Evolutionary conservation across 2,797 vertebrate genomes (phyloP), one percentile per base, ranked within the genome.

Genomic region (Lacerta agilis): DNA sequence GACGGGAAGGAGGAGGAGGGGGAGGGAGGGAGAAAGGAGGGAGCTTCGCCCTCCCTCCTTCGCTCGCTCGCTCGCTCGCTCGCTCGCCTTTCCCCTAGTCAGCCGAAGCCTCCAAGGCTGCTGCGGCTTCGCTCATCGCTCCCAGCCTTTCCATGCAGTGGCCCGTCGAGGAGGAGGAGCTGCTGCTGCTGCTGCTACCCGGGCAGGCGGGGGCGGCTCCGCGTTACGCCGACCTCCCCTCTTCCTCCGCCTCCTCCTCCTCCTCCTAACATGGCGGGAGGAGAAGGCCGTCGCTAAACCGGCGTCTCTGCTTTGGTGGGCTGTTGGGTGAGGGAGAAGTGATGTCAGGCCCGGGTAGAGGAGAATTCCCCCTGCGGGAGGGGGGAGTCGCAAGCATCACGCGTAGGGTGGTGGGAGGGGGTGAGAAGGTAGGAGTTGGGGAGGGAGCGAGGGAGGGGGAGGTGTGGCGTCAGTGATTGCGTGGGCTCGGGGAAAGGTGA

Each of bases 201-300:
- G 87, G 88, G 88, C 86, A 80, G 85, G 91, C 92, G 92, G 91
- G 82, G 90, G 90, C 92, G 86, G 89, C 84, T 82, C 94, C 81
- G 85, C 81, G 33, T 69, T 86, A 72, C 84, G 87, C 93, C 87
- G 71, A 64, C 85, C 85, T 79, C 55, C 88, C 86, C n/a, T 38
- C 88, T 66, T 87, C 79, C 92, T 87, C 82, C 92, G 87, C 82
- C 71, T 36, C 82, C 92, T 87, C 82, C 71, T 36, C 90, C 90
- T 89, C 88, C 89, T 25, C 90, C 91, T 94, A 96, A 96, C 95
- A 97, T 97, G 96, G 96, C 96, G 95, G 94, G 91, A 69, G 80
- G 38, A 64, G 87, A 13, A 20, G 49, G 49, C 49, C 49, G 49
- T 15, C 49, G 49, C 49, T 55, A 15, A 55, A 55, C 49, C 49